Conservation (phyloP, 2,888 invertebrate species). For the Seira sanloemensis region DNA sequence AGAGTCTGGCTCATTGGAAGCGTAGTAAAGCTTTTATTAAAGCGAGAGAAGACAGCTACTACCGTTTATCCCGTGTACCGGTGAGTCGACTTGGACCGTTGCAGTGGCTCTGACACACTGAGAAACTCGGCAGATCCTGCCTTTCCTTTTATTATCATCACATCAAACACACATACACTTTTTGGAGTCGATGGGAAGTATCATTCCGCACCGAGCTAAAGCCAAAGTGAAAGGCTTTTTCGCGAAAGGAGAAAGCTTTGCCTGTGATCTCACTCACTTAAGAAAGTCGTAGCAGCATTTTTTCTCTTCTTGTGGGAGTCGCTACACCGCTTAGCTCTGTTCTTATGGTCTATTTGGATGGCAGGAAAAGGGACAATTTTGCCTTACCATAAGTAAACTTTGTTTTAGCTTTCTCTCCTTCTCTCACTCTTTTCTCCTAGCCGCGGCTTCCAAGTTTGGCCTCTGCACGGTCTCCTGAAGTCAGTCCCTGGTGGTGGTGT, state of each 20-base stretch:
- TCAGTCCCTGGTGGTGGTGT: no score
- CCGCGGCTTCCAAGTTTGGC: no score
- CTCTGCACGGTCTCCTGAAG: neutral
- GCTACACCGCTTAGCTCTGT: neutral
- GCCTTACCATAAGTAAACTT: no score
- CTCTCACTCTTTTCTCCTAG: no score
- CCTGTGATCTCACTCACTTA: neutral
- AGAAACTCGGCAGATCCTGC: constrained; percentile 37
- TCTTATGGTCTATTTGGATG: neutral
- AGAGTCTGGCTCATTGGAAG: no score
- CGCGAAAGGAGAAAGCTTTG: neutral
- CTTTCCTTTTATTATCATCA: constrained; percentile 40
- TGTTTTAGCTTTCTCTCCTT: no score
- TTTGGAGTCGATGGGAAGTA: neutral
- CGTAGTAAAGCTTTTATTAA: no score
- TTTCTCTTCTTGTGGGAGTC: neutral
- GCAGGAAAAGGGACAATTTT: neutral
- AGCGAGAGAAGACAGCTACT: no score
- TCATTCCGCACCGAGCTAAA: neutral
- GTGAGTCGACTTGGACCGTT: constrained; percentile 28
- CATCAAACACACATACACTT: neutral
- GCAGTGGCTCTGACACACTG: constrained; percentile 57
- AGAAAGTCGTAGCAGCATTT: neutral
- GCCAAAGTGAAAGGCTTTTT: neutral
- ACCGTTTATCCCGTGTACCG: no score